Percentiles rank a stretch among this genome's conserved stretches.
Conservation (phyloP, 2,797 vertebrate genomes). For the Chaenodraco wilsoni region DNA sequence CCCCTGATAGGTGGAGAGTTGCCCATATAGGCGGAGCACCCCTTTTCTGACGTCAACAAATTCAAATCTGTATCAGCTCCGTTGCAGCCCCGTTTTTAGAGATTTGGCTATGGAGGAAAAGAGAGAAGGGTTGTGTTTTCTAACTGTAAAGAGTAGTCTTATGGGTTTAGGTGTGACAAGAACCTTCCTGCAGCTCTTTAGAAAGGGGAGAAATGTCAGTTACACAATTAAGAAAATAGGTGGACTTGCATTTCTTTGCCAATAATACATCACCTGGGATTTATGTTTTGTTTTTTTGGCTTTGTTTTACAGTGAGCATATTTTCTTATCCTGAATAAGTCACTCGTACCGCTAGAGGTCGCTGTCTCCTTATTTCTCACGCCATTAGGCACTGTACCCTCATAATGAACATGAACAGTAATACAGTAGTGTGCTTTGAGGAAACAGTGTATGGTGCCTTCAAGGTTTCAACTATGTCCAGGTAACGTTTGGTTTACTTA, state of each 20-base stretch:
- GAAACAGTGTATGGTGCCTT: background rate
- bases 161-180: background rate
- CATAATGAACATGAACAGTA: background rate
- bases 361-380: background rate
- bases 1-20: no score
- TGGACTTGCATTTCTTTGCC: background rate
- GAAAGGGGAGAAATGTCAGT: background rate
- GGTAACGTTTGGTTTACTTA: no score
- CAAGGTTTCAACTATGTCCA: background rate
- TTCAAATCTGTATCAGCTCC: no score
- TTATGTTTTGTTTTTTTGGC: background rate
- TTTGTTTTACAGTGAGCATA: background rate
- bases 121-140: no score
- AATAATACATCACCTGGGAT: background rate
- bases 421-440: background rate
- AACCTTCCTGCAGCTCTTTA: background rate
- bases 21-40: no score
- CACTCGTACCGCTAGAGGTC: constrained; percentile 16
- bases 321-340: no score
- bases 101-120: no score
- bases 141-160: background rate
- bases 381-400: background rate
- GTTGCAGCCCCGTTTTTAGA: no score
- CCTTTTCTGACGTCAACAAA: no score
- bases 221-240: background rate